Base-by-base conservation (phyloP, 2,888 invertebrate genomes). In the Gymnocheta viridis region DNA sequence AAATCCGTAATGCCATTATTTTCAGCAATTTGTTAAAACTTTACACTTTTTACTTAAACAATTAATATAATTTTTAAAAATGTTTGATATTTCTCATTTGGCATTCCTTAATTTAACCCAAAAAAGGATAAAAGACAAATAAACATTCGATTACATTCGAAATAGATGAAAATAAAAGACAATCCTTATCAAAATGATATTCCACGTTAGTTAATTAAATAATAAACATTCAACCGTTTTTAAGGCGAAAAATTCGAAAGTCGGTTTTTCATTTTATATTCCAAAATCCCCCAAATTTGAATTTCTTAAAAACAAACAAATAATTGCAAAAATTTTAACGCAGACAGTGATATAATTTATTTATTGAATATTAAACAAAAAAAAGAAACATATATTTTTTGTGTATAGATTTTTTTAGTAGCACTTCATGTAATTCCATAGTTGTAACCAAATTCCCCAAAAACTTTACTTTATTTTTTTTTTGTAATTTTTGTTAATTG, bases 21-120 rank as follows among this genome's bases (percentile, higher is more conserved):
- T 73, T 69, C 49, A 69, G 81, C 84, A 84, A 84, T 69, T 84
- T 81, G 84, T 84, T 84, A 84, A 80, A 80, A 35, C 32, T 62
- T 54, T 64, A 81, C 81, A 81, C 77, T 19, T 51, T 67, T 83
- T 74, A 62, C 10, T 54, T 24, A 35, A 29, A 44, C 4, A 56
- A 56, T 38, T 54, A n/a, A 49, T 19, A 56, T 29, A 24, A 38
- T 44, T 41, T 27, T 19, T 35, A 9, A 58, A 60, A 60, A 47
- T 47, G 6, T 24, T 38, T 32, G 27, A 62, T 70, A 22, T 60
- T 35, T 44, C 12, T 29, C 56, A 58, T 83, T 81, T 84, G 84
- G 84, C 84, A 84, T 81, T 84, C 77, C 77, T 69, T 81, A 80
- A 80, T 78, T 73, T 73, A 82, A 22, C 19, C 32, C 24, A 27